Evolutionary conservation across 2,797 vertebrate species (phyloP), one percentile per base, ranked within the genome.

Genomic region (Trematomus bernacchii): DNA sequence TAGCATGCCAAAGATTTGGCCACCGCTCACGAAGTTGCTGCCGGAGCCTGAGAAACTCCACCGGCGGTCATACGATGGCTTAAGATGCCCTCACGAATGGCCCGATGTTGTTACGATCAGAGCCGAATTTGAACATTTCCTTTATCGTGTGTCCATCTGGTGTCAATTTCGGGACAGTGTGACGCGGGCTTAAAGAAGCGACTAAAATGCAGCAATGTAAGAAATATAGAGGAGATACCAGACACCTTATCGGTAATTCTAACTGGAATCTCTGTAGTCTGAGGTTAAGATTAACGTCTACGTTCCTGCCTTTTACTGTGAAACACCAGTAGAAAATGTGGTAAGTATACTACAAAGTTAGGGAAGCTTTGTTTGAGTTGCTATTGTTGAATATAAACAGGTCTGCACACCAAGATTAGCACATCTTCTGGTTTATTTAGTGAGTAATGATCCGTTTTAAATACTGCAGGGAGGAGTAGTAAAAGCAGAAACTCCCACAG

Each of bases 251-350:
- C 23, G 33, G 4, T 15, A 23, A 9, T 54, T 43, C 57, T 33
- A 37, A 19, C 19, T 30, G 8, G 58, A n/a, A 14, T 46, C 19
- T 42, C 30, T 74, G 30, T 14, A 19, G 15, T 40, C 58, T 13
- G 47, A n/a, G 16, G 18, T 27, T 15, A 30, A 72, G 12, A 58
- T 52, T 67, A 21, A 16, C 52, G 64, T 58, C 46, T n/a, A 33
- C 16, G 10, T 62, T 62, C 46, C 23, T 58, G 27, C 27, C 27
- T 27, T 27, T 27, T 27, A 27, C 27, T 27, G 27, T 27, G 27
- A 27, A 27, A 27, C 27, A 27, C 27, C 4, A 27, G 27, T 27
- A 5, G 27, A 15, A 55, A 23, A 23, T 23, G 16, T 37, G 43
- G 13, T 27, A 37, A 15, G 40, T 19, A 30, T 52, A 12, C 46